A percentile compares a stretch with the other conserved stretches of the same genome.
Evolutionary conservation across 2,888 invertebrate genomes (phyloP).

Genomic region (Meloe dianella): DNA sequence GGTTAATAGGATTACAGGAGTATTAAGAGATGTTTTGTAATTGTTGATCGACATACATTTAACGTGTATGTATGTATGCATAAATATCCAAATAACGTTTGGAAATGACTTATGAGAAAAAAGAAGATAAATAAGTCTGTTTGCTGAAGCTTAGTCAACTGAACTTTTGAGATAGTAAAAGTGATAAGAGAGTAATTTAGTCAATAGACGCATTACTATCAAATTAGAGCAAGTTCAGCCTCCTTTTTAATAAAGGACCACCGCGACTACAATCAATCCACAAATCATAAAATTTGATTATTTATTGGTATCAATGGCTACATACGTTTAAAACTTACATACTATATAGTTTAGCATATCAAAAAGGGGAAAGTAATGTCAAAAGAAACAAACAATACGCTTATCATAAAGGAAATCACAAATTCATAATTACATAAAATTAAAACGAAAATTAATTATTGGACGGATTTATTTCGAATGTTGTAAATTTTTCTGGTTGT

Average conservation of each 20-base stretch:
- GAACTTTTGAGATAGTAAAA: too few relatives aligned
- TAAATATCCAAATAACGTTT: background rate
- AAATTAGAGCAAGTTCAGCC: background rate
- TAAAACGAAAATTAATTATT: slow-evolving; percentile 12
- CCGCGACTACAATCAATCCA: background rate
- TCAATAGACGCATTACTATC: too few relatives aligned
- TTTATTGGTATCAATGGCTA: slow-evolving; percentile 8
- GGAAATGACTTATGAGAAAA: too few relatives aligned
- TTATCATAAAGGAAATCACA: background rate
- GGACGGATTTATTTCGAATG: slow-evolving; percentile 45
- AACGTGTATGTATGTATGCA: background rate
- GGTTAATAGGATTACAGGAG: background rate
- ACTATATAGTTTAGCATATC: background rate
- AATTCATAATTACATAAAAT: background rate
- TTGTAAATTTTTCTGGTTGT: slow-evolving; percentile 65
- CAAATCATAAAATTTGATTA: background rate
- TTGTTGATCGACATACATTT: too few relatives aligned
- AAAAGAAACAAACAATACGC: background rate
- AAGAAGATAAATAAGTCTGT: too few relatives aligned
- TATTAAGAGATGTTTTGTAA: too few relatives aligned
- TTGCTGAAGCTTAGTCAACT: too few relatives aligned
- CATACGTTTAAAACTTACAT: slow-evolving; percentile 8
- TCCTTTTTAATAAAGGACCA: background rate
- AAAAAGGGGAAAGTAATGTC: background rate
- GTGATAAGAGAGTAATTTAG: too few relatives aligned